Evolutionary conservation across 2,113 vertebrate species (phyloP).

Genomic region (Uria aalge): DNA sequence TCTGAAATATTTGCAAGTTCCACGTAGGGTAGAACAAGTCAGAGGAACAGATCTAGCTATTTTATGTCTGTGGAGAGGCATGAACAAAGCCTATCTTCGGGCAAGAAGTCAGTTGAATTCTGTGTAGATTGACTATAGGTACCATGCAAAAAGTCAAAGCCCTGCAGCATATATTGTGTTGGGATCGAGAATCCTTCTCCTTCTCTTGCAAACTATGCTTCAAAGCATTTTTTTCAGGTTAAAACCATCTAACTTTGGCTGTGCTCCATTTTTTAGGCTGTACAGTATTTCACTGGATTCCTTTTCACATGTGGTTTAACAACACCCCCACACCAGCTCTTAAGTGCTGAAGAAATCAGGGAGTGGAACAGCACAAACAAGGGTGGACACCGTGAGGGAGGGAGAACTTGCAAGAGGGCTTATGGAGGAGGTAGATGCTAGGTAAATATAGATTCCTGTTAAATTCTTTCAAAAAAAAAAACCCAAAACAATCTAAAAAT

Average conservation of each 20-base stretch:
- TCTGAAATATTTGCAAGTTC: neutral
- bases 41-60: neutral
- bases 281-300: neutral
- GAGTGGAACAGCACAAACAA: neutral
- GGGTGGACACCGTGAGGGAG: neutral
- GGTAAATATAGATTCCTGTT: neutral
- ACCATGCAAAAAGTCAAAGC: neutral
- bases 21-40: neutral
- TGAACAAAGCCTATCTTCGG: neutral
- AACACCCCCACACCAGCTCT: neutral
- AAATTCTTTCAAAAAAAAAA: neutral
- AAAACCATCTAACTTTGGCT: neutral
- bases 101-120: neutral
- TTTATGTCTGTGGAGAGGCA: neutral
- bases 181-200: neutral
- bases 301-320: constrained; percentile 6
- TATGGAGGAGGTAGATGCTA: neutral
- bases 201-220: neutral
- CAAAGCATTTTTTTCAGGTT: neutral
- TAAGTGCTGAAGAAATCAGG: neutral
- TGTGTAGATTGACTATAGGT: neutral
- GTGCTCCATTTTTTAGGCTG: neutral
- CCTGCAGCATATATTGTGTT: neutral
- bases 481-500: neutral
- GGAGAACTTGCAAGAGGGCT: neutral